These are phyloP conservation scores for Gasteruption jaculator DNA, from an alignment of 2,888 invertebrate genomes.

Conservation along the genomic window DNA sequence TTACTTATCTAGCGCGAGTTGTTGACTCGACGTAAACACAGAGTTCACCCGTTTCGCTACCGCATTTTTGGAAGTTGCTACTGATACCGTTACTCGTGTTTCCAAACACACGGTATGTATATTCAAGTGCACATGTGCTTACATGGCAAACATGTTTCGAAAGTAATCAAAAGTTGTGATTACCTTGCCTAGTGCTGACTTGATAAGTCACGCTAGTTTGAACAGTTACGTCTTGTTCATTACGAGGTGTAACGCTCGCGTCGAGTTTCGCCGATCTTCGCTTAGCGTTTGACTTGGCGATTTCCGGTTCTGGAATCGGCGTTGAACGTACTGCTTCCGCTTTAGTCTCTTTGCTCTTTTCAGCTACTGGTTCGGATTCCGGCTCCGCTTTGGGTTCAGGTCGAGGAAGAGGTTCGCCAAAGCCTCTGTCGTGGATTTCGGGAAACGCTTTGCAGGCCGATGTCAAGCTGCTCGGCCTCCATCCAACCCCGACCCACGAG, in stretches of 20 bases:
- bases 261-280: conserved; percentile 44
- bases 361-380: conserved; percentile 46
- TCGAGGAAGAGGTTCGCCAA: conserved; percentile 50
- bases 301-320: conserved; percentile 43
- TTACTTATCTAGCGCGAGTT: no score
- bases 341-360: conserved; percentile 43
- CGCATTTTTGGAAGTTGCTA: no score
- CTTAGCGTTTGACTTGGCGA: conserved; percentile 41
- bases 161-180: conserved; percentile 9
- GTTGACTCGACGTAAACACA: no score
- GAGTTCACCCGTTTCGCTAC: no score
- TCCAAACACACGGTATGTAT: conserved; percentile 5
- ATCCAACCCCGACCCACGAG: conserved; percentile 81
- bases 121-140: background rate
- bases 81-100: conserved; percentile 22
- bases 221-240: conserved; percentile 61
- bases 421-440: conserved; percentile 54
- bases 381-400: conserved; percentile 48
- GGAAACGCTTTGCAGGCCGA: conserved; percentile 80
- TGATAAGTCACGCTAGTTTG: conserved; percentile 77
- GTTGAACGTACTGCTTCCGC: no score
- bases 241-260: conserved; percentile 30
- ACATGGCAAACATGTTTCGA: background rate
- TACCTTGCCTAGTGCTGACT: conserved; percentile 64
- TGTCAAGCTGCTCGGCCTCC: conserved; percentile 76